Evolutionary conservation across 2,888 invertebrate species (phyloP), one percentile per base, ranked within the genome.

Genomic region (Andrena bucephala): DNA sequence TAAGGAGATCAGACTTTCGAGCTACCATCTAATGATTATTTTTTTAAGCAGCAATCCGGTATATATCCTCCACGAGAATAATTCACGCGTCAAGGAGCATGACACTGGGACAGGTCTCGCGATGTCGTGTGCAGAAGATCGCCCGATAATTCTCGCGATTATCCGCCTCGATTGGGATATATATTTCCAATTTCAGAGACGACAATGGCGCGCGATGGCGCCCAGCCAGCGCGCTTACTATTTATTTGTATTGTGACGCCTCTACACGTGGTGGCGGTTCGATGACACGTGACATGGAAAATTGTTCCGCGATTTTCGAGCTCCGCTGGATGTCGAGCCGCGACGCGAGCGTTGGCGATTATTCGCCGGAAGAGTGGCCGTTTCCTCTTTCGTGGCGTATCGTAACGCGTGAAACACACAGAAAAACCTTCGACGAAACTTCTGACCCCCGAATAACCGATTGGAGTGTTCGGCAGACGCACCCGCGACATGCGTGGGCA

Each of bases 171-270:
- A 76, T 63, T 52, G 63, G 62, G 4, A 42, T 69, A 66, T 74
- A 70, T 77, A 84, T 88, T 83, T 77, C 81, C 82, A 63, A 85
- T 83, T 81, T 87, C 80, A 82, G 73, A 33, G 59, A 33, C 71
- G 68, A 88, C 80, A 85, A 87, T 89, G 59, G 71, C 76, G 66
- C 82, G 66, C 54, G 20, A 60, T 86, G 88, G 88, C 88, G 7
- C 5, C 7, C 24, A 1, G 85, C 89, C 88, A 86, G 59, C 52
- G 20, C 65, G 72, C 77, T 81, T 78, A 71, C 74, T 85, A 89
- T 87, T 89, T 89, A 84, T 87, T 84, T 85, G 83, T 85, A 84
- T 84, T 80, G 87, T 78, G 78, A 79, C 66, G 74, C 65, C 59
- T 68, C 69, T 81, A 68, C 84, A 82, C 84, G 87, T 84, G 86